Percentiles rank a stretch among this genome's conserved stretches.
phyloP scores from a whole-genome alignment of 2,113 vertebrate genomes.

The Phalacrocorax pelagicus region DNA sequence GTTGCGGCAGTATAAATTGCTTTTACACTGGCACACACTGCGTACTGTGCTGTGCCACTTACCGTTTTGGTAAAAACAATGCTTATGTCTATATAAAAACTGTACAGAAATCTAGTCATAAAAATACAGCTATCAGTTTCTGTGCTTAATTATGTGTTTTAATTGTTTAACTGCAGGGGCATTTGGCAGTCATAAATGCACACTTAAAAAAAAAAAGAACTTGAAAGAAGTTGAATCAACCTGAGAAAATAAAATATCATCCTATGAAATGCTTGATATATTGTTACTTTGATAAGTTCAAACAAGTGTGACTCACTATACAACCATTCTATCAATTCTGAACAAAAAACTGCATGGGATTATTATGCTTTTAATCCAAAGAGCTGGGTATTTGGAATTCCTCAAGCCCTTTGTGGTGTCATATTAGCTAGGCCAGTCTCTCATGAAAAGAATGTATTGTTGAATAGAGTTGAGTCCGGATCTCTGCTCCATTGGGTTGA shows the following conservation, averaged over 20 bases:
- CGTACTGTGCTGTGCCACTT: background rate
- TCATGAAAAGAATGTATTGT: slow-evolving; percentile 74
- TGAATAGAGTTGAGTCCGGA: slow-evolving; percentile 69
- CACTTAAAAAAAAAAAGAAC: background rate
- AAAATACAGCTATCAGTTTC: slow-evolving; percentile 6
- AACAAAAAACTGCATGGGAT: slow-evolving; percentile 75
- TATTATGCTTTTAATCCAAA: slow-evolving; percentile 75
- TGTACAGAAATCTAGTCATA: background rate
- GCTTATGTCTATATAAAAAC: background rate
- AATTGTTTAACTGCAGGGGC: slow-evolving; percentile 51
- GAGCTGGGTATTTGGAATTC: slow-evolving; percentile 73
- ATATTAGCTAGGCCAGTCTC: slow-evolving; percentile 70
- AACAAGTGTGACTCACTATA: slow-evolving; percentile 73
- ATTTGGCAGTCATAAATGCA: slow-evolving; percentile 44
- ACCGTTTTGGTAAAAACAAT: background rate
- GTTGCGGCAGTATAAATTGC: background rate
- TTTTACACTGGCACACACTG: background rate
- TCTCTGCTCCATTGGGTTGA: slow-evolving; percentile 72
- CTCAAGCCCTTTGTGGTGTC: slow-evolving; percentile 69
- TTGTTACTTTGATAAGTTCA: slow-evolving; percentile 72
- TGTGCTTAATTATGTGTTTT: slow-evolving; percentile 28
- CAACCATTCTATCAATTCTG: slow-evolving; percentile 71
- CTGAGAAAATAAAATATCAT: slow-evolving; percentile 53
- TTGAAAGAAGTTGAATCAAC: slow-evolving; percentile 49
- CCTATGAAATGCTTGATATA: slow-evolving; percentile 61